Evolutionary conservation across 1,140 invertebrate genomes (phyloP).

Genomic region (Spodoptera frugiperda): DNA sequence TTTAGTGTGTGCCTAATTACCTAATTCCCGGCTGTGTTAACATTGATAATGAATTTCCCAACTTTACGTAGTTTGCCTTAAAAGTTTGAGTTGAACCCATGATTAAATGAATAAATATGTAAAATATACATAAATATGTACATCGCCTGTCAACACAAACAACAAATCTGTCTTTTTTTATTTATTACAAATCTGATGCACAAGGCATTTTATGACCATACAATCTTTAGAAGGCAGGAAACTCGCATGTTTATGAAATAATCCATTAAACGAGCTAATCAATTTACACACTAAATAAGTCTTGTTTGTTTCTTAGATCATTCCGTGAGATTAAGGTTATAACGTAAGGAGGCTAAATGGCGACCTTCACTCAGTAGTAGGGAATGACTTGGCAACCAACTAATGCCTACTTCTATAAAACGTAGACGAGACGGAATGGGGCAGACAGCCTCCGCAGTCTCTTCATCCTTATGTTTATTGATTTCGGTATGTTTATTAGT

Average conservation of each 20-base stretch:
- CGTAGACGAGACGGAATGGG: not conserved
- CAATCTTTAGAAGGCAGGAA: not conserved
- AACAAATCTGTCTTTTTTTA: not conserved
- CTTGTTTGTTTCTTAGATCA: slow-evolving; percentile 39
- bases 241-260: slow-evolving; percentile 33
- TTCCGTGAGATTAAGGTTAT: slow-evolving; percentile 33
- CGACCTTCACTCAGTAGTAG: slow-evolving; percentile 21
- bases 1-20: no score
- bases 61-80: no score
- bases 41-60: no score
- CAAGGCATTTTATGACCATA: not conserved
- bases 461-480: no score
- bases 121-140: no score
- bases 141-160: no score
- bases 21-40: no score
- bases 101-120: no score
- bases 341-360: slow-evolving; percentile 21
- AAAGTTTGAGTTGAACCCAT: no score
- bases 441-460: not conserved
- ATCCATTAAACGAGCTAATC: slow-evolving; percentile 4
- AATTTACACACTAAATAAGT: slow-evolving; percentile 24
- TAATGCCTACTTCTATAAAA: slow-evolving; percentile 16
- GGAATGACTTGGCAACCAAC: slow-evolving; percentile 27
- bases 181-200: not conserved
- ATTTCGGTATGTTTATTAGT: not conserved